Percentiles rank a stretch among this genome's conserved stretches.
Evolutionary conservation across 2,888 invertebrate genomes (phyloP).

Genomic region (Biston betularia): DNA sequence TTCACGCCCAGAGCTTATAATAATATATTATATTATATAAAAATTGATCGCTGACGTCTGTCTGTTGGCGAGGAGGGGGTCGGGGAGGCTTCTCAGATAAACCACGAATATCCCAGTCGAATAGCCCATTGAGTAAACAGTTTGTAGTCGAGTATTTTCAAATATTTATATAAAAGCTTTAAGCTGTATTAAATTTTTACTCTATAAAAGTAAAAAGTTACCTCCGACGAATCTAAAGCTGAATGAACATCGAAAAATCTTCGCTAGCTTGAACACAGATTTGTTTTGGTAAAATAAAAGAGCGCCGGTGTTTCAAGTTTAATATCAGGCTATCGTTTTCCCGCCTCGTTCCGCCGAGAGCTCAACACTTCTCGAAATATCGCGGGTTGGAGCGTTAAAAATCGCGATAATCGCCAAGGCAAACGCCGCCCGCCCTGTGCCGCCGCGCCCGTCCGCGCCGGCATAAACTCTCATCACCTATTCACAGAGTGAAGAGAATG

Average conservation of each 20-base stretch:
- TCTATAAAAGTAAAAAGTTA: too few relatives aligned
- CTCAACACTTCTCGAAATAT: slow-evolving; percentile 46
- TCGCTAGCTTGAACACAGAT: slow-evolving; percentile 2
- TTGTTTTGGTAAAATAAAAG: slow-evolving; percentile 12
- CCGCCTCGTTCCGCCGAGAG: slow-evolving; percentile 27
- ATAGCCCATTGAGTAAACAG: too few relatives aligned
- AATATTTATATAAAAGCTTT: too few relatives aligned
- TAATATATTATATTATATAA: too few relatives aligned
- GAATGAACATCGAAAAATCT: slow-evolving; percentile 6
- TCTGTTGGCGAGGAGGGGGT: too few relatives aligned
- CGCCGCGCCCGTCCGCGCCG: slow-evolving; percentile 11
- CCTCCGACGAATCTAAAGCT: not conserved
- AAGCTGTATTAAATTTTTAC: too few relatives aligned
- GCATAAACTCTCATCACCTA: slow-evolving; percentile 39
- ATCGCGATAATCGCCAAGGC: slow-evolving; percentile 59
- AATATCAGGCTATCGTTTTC: slow-evolving; percentile 29
- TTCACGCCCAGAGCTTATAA: too few relatives aligned
- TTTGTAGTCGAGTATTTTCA: too few relatives aligned
- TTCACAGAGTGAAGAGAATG: slow-evolving; percentile 42
- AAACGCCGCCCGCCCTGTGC: slow-evolving; percentile 45
- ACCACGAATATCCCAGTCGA: too few relatives aligned
- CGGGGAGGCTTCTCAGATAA: too few relatives aligned
- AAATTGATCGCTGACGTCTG: too few relatives aligned
- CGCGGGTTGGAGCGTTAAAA: slow-evolving; percentile 52
- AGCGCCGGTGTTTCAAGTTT: slow-evolving; percentile 22